phyloP scores from a whole-genome alignment of 1,140 invertebrate species.

The Semibalanus balanoides region DNA sequence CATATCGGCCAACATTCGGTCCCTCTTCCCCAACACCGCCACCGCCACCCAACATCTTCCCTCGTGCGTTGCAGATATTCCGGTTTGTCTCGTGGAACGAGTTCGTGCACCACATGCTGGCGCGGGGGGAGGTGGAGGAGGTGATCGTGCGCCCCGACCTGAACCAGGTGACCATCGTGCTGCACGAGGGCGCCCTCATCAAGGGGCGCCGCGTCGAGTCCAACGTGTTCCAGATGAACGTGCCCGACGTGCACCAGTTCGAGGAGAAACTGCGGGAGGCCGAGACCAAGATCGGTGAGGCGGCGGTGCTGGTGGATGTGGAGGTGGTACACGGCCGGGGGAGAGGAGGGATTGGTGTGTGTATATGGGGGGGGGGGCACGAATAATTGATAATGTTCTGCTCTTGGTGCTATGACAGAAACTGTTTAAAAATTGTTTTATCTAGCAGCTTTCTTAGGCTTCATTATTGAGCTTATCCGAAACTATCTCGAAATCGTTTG shows the following conservation, averaged over 20 bases:
- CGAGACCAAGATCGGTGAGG: constrained; percentile 40
- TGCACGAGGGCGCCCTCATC: constrained; percentile 70
- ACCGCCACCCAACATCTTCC: not conserved
- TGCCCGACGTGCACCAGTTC: constrained; percentile 63
- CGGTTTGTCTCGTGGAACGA: constrained; percentile 85
- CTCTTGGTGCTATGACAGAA: too few species aligned
- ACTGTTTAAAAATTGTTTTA: too few species aligned
- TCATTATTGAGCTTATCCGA: too few species aligned
- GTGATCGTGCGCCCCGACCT: constrained; percentile 66
- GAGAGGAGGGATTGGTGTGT: too few species aligned
- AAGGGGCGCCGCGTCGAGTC: constrained; percentile 56
- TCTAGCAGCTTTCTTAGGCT: too few species aligned
- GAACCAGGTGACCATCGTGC: constrained; percentile 64
- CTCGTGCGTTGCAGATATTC: constrained; percentile 23
- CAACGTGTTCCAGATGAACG: constrained; percentile 61
- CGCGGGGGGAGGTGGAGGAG: constrained; percentile 81
- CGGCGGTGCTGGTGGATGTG: too few species aligned
- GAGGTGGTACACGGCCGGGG: too few species aligned
- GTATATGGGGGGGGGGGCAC: too few species aligned
- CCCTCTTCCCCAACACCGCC: too few species aligned
- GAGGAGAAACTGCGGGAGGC: constrained; percentile 73
- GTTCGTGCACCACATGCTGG: constrained; percentile 81
- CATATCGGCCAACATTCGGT: too few species aligned
- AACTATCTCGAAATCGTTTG: too few species aligned
- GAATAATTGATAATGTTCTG: too few species aligned